A percentile compares a stretch with the other conserved stretches of the same genome.
Evolutionary conservation across 1,140 invertebrate species (phyloP).

Genomic region (Akabosia matsudoensis): DNA sequence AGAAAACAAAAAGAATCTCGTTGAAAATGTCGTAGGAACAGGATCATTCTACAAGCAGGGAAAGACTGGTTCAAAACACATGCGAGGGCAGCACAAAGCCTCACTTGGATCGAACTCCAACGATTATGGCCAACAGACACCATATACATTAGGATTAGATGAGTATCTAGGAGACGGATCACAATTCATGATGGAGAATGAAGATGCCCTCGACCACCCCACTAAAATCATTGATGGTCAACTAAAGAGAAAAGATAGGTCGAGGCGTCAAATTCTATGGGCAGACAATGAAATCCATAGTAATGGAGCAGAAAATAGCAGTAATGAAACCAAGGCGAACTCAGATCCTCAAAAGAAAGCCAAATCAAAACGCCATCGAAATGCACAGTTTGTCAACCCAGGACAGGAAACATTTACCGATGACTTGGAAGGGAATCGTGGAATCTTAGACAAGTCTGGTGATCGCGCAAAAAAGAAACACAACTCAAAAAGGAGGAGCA

Average conservation of each 20-base stretch:
- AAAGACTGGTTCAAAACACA: neutral
- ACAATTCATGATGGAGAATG: neutral
- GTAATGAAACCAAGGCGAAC: neutral
- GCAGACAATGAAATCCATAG: neutral
- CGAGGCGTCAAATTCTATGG: conserved; percentile 9
- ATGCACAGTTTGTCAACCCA: neutral
- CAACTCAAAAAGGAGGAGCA: no score
- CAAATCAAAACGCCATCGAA: neutral
- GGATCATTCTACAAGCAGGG: neutral
- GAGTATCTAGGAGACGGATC: neutral
- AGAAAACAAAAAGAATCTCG: conserved; percentile 2
- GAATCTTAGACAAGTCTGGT: no score
- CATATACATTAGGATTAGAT: neutral
- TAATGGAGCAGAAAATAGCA: neutral
- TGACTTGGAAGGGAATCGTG: neutral
- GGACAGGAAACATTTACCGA: neutral
- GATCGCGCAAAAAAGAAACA: no score
- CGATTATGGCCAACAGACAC: neutral
- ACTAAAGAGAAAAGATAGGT: neutral
- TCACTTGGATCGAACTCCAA: neutral
- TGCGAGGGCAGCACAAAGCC: neutral
- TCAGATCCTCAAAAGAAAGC: neutral
- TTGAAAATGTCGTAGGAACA: neutral
- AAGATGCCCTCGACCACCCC: neutral
- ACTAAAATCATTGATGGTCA: neutral